These are phyloP conservation scores for Ophiodon elongatus DNA, from an alignment of 2,113 vertebrate species.

Conservation along the genomic window DNA sequence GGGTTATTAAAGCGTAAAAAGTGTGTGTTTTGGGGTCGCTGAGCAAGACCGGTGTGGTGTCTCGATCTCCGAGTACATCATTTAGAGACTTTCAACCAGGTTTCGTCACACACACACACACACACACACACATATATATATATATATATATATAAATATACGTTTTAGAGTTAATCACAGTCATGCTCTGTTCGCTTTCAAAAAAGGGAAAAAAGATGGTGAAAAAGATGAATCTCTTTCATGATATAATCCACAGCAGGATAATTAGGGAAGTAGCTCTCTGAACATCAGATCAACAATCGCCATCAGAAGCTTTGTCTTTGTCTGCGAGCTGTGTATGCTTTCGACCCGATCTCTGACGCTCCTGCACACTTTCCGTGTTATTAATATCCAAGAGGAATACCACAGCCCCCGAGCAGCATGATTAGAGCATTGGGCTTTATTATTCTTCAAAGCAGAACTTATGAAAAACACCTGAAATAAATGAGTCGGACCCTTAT, in stretches of 20 bases:
- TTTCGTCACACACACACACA: constrained; percentile 47
- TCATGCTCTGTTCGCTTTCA: constrained; percentile 64
- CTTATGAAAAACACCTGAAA: constrained; percentile 66
- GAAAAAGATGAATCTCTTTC: constrained; percentile 4
- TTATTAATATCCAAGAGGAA: constrained; percentile 71
- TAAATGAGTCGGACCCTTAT: constrained; percentile 44
- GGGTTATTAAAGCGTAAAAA: constrained; percentile 76
- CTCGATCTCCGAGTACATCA: constrained; percentile 71
- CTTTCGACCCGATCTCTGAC: constrained; percentile 54
- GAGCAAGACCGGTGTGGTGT: constrained; percentile 54
- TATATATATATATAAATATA: constrained; percentile 67
- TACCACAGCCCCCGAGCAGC: constrained; percentile 61
- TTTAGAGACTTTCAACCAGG: constrained; percentile 76
- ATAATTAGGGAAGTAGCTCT: constrained; percentile 60
- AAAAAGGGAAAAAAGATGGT: constrained; percentile 46
- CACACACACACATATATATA: no score
- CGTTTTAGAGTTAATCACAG: constrained; percentile 79
- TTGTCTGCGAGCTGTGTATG: constrained; percentile 61
- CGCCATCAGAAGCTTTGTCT: constrained; percentile 56
- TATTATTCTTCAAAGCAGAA: constrained; percentile 72
- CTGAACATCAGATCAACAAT: constrained; percentile 70
- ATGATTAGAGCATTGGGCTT: constrained; percentile 55
- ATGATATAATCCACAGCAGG: constrained; percentile 45
- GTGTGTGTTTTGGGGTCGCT: constrained; percentile 73
- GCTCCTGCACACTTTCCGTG: constrained; percentile 58